phyloP scores from a whole-genome alignment of 2,888 invertebrate species.

The Arrhopalites spinosus region DNA sequence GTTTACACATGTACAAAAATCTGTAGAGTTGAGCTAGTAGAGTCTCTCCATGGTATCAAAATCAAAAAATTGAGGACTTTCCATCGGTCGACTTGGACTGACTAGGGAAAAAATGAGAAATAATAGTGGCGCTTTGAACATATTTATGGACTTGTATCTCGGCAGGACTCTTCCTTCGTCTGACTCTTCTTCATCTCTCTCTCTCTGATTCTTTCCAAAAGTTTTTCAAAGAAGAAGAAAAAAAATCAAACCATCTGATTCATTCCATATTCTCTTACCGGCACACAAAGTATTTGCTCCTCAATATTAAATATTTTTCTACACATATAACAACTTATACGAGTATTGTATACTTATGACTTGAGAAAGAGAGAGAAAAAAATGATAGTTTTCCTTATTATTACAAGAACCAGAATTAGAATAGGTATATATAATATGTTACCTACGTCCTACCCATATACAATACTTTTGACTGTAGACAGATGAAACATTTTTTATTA shows the following conservation, averaged over 20 bases:
- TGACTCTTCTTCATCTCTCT: background rate
- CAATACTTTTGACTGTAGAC: too few relatives aligned
- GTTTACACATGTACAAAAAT: background rate
- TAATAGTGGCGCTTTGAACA: constrained; percentile 50
- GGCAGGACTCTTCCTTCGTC: constrained; percentile 41
- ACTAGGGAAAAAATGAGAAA: constrained; percentile 45
- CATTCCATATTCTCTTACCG: background rate
- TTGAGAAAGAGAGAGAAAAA: too few relatives aligned
- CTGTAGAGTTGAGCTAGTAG: background rate
- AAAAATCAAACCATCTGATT: constrained; percentile 10
- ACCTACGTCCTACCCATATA: too few relatives aligned
- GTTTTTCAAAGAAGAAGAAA: background rate
- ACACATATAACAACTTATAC: background rate
- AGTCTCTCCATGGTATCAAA: constrained; percentile 3
- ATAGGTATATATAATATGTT: too few relatives aligned
- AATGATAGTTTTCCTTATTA: too few relatives aligned
- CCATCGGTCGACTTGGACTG: background rate
- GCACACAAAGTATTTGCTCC: background rate
- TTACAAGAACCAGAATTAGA: too few relatives aligned
- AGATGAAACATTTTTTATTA: too few relatives aligned
- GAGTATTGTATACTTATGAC: too few relatives aligned
- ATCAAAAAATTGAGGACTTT: constrained; percentile 13
- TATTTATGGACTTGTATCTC: constrained; percentile 54
- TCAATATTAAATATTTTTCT: background rate
- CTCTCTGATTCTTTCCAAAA: background rate